Percentiles rank a stretch among this genome's conserved stretches.
phyloP scores from a whole-genome alignment of 2,797 vertebrate species.

The Syngnathus acus region DNA sequence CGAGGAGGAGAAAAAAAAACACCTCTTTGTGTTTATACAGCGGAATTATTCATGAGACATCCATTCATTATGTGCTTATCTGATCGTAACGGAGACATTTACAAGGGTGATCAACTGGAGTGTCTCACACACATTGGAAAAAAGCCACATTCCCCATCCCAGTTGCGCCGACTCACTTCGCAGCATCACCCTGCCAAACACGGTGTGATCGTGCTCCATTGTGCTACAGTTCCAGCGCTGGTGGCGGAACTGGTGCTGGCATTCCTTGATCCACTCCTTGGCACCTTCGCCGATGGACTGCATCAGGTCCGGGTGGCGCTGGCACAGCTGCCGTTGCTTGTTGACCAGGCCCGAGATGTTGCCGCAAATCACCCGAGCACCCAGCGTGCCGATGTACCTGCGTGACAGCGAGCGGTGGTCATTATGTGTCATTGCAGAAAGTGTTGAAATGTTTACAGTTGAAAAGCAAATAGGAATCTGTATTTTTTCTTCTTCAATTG shows the following conservation, averaged over 20 bases:
- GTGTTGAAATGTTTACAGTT: background rate
- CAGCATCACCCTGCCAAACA: slow-evolving; percentile 96
- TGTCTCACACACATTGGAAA: slow-evolving; percentile 33
- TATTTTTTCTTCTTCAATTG: background rate
- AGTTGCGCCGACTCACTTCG: slow-evolving; percentile 77
- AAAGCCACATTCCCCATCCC: slow-evolving; percentile 8
- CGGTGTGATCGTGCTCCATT: slow-evolving; percentile 91
- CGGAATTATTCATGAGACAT: slow-evolving; percentile 29
- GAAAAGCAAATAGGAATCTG: background rate
- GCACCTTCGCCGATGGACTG: slow-evolving; percentile 91
- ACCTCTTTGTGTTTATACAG: slow-evolving; percentile 41
- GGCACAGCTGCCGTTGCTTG: slow-evolving; percentile 94
- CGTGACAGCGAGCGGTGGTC: background rate
- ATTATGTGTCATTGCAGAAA: background rate
- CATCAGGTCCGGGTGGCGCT: slow-evolving; percentile 94
- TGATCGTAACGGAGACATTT: slow-evolving; percentile 37
- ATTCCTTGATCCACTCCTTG: slow-evolving; percentile 94
- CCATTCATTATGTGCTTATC: slow-evolving; percentile 46
- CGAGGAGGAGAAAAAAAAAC: slow-evolving; percentile 18
- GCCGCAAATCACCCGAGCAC: slow-evolving; percentile 92
- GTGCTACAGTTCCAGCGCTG: slow-evolving; percentile 99
- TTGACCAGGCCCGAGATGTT: slow-evolving; percentile 96
- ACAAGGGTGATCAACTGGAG: slow-evolving; percentile 49
- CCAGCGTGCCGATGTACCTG: slow-evolving; percentile 96
- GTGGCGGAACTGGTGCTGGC: slow-evolving; percentile 94